Conservation (phyloP, 2,797 vertebrate genomes). For the Gallinago stenura region DNA sequence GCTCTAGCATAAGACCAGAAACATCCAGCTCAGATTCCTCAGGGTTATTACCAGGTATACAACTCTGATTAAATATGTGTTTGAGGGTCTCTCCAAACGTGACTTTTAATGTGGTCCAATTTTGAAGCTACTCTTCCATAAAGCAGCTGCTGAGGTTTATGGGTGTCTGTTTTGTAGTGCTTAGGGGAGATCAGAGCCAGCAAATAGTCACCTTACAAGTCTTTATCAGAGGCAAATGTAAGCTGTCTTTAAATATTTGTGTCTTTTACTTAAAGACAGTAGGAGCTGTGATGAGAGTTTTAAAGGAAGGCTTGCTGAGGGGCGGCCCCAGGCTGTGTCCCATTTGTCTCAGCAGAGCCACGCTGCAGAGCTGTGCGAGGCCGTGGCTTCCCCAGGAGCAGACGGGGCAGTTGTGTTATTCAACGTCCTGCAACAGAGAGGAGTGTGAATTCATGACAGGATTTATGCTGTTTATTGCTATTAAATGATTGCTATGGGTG, state of each 20-base stretch:
- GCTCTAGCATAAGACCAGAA: neutral
- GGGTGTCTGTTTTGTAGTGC: neutral
- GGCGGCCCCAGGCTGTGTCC: too few species aligned
- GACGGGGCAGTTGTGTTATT: neutral
- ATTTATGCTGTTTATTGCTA: neutral
- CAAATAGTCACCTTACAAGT: neutral
- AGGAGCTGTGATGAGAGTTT: neutral
- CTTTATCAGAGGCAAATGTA: neutral
- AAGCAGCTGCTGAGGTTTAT: neutral
- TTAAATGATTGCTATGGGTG: neutral
- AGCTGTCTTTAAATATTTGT: neutral
- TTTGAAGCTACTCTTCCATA: neutral
- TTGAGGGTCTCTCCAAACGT: neutral
- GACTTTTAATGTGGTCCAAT: neutral
- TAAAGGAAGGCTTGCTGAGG: neutral
- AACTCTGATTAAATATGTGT: neutral
- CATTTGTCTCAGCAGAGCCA: neutral
- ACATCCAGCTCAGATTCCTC: neutral
- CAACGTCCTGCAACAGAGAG: rapidly evolving
- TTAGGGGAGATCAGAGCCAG: neutral
- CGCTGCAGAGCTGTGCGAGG: rapidly evolving
- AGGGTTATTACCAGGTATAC: neutral
- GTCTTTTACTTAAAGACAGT: neutral
- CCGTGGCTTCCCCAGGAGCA: rapidly evolving
- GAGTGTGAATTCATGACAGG: neutral